A percentile compares a stretch with the other conserved stretches of the same genome.
These are phyloP conservation scores for Varanus salvator DNA, from an alignment of 2,113 vertebrate genomes.

Conservation along the genomic window DNA sequence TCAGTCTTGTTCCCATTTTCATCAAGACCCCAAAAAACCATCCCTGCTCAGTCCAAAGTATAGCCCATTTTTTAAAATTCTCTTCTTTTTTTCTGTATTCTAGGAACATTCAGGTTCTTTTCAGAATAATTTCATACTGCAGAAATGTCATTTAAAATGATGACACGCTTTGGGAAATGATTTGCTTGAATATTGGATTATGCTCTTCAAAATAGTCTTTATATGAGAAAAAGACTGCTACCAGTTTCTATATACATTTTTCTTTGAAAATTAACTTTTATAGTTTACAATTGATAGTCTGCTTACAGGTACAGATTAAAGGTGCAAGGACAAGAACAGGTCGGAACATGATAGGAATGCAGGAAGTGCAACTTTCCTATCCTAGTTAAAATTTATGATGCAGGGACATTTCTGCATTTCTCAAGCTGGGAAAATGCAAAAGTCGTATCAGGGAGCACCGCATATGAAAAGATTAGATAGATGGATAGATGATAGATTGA, in stretches of 20 bases:
- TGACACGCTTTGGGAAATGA: neutral
- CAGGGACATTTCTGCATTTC: neutral
- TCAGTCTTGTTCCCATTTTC: neutral
- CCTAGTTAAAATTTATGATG: neutral
- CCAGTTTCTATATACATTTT: neutral
- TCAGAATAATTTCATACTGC: neutral
- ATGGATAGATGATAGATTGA: no score
- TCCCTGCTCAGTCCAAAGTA: neutral
- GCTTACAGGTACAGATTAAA: neutral
- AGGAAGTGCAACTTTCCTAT: neutral
- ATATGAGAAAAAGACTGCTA: neutral
- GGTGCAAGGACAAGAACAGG: neutral
- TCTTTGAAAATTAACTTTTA: neutral
- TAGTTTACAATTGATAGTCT: neutral
- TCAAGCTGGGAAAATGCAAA: neutral
- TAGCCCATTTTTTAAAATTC: neutral
- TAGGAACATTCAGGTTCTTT: neutral
- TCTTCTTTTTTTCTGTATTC: neutral
- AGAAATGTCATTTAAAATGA: neutral
- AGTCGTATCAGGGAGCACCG: neutral
- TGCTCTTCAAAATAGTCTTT: neutral
- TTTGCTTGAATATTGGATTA: neutral
- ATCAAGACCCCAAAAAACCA: neutral
- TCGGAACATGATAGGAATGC: neutral
- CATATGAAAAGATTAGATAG: neutral